Conservation (phyloP, 2,113 vertebrate species). For the Capra hircus region DNA sequence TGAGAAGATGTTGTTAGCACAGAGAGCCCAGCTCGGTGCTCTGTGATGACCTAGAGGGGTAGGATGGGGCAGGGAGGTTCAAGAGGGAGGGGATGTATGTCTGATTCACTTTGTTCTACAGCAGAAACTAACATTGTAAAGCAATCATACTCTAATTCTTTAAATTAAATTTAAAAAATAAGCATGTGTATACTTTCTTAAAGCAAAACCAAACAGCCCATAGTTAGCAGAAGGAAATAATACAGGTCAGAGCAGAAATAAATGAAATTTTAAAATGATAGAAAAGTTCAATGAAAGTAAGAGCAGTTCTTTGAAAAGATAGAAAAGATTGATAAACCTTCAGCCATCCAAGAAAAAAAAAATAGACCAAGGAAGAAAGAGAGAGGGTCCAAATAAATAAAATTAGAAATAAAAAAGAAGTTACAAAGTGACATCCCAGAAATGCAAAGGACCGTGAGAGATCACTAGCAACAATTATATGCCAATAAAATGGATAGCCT, state of each 20-base stretch:
- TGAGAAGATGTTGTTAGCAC: background rate
- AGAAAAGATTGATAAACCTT: background rate
- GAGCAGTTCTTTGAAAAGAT: background rate
- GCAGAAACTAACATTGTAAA: background rate
- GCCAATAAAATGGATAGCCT: background rate
- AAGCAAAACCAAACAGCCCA: background rate
- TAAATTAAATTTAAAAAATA: background rate
- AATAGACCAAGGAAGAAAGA: background rate
- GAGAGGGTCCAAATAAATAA: background rate
- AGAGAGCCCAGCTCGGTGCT: background rate
- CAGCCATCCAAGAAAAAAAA: background rate
- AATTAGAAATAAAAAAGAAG: background rate
- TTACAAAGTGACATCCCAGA: background rate
- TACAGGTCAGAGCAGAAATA: background rate
- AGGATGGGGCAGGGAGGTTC: background rate
- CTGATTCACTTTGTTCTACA: background rate
- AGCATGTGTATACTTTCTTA: background rate
- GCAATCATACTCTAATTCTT: background rate
- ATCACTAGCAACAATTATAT: background rate
- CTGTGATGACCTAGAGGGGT: background rate
- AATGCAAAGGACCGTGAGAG: background rate
- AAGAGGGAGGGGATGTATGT: background rate
- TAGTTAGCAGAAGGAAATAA: background rate
- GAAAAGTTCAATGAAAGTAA: background rate
- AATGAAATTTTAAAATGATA: background rate